Conservation (phyloP, 1,140 invertebrate species). For the Procambarus clarkii region DNA sequence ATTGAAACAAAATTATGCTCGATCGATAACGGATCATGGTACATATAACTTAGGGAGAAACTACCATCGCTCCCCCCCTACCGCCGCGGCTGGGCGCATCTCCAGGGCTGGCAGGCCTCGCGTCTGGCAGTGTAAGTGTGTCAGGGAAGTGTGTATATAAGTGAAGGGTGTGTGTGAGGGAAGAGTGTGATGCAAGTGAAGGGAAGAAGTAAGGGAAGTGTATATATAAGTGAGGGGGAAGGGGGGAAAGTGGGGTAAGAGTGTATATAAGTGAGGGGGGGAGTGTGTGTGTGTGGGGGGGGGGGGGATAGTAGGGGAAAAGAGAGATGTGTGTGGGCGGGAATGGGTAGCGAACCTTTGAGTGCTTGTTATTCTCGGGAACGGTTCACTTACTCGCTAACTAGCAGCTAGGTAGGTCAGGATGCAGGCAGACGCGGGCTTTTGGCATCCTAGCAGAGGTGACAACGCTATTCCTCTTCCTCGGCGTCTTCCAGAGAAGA, state of each 20-base stretch:
- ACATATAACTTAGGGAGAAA: not conserved
- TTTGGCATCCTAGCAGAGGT: too few relatives aligned
- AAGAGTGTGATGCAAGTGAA: not conserved
- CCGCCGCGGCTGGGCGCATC: not conserved
- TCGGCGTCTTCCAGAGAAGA: too few relatives aligned
- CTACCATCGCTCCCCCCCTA: not conserved
- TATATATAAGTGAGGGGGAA: not conserved
- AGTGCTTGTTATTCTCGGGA: too few relatives aligned
- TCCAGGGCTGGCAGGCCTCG: not conserved
- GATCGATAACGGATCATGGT: slow-evolving; percentile 46
- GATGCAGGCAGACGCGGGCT: too few relatives aligned
- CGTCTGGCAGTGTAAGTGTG: not conserved
- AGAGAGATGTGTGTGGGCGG: too few relatives aligned
- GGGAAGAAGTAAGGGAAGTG: not conserved
- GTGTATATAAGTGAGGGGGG: too few relatives aligned
- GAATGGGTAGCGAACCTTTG: too few relatives aligned
- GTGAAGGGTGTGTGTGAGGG: not conserved
- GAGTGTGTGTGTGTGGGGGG: too few relatives aligned
- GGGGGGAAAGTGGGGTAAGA: not conserved
- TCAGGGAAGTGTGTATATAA: not conserved
- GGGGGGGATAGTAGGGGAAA: not conserved
- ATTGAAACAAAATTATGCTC: slow-evolving; percentile 39
- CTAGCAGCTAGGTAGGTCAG: too few relatives aligned
- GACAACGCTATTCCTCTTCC: too few relatives aligned
- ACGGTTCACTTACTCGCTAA: too few relatives aligned